Conservation (phyloP, 2,797 vertebrate genomes). For the Capromys pilorides region DNA sequence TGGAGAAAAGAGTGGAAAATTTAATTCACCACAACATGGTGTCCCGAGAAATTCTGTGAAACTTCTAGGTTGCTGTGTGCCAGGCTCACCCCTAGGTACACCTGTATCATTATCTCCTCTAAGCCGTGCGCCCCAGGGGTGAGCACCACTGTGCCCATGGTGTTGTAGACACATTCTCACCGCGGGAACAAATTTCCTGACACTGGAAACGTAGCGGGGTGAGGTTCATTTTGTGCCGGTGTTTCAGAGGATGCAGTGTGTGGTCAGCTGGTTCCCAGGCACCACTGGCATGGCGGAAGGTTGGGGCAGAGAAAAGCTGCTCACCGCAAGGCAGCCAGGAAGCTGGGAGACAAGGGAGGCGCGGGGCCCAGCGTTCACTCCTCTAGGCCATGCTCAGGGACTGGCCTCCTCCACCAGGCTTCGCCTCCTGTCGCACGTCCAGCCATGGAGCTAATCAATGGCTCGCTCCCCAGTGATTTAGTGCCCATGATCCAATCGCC, state of each 20-base stretch:
- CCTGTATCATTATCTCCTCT: fast-evolving
- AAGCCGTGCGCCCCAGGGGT: background rate
- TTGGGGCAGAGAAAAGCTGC: background rate
- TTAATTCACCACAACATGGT: background rate
- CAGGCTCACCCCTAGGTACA: no score
- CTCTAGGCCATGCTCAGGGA: background rate
- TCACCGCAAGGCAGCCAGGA: background rate
- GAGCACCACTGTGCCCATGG: no score
- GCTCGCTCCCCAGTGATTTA: background rate
- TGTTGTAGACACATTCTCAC: background rate
- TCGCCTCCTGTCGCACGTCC: background rate
- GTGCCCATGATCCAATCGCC: background rate
- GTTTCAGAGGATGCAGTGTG: background rate
- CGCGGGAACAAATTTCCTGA: background rate
- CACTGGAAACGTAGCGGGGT: background rate
- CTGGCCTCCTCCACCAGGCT: background rate
- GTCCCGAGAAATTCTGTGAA: background rate
- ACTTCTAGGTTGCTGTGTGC: background rate
- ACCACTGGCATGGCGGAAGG: background rate
- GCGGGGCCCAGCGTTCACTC: background rate
- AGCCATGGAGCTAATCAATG: background rate
- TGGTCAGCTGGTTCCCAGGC: background rate
- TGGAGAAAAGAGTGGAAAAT: background rate
- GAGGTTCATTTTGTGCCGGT: background rate
- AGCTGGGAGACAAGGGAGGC: background rate